Conservation (phyloP, 2,113 vertebrate species). For the Lophochroa leadbeateri region DNA sequence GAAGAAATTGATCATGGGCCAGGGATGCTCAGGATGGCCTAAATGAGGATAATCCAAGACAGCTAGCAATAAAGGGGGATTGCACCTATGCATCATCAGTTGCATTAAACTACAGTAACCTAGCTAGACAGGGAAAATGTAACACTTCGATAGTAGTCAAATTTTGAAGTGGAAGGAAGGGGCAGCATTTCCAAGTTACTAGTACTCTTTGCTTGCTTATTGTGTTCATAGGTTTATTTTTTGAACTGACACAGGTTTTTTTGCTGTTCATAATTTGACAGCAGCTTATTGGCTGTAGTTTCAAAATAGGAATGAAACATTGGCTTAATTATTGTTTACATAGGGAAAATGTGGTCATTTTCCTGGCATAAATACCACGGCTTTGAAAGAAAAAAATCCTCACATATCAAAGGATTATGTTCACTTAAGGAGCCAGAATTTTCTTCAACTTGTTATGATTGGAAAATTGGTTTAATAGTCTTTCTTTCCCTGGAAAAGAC, state of each 20-base stretch:
- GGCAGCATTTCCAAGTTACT: not conserved
- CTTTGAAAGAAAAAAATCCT: not conserved
- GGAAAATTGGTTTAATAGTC: conserved; percentile 25
- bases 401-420: not conserved
- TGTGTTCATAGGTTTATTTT: not conserved
- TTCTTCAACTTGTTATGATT: not conserved
- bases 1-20: not conserved
- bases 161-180: not conserved
- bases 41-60: not conserved
- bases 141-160: not conserved
- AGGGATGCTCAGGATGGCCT: not conserved
- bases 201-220: not conserved
- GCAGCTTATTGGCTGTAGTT: not conserved
- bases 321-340: not conserved
- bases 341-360: not conserved
- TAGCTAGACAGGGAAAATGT: not conserved
- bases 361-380: not conserved
- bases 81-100: not conserved
- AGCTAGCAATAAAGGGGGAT: not conserved
- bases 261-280: not conserved
- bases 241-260: not conserved
- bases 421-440: conserved; percentile 3
- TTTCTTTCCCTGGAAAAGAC: conserved; percentile 29
- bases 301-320: not conserved
- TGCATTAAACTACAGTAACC: not conserved